A percentile compares a stretch with the other conserved stretches of the same genome.
These are phyloP conservation scores for Cacatua alba DNA, from an alignment of 2,113 vertebrate genomes.

Conservation along the genomic window DNA sequence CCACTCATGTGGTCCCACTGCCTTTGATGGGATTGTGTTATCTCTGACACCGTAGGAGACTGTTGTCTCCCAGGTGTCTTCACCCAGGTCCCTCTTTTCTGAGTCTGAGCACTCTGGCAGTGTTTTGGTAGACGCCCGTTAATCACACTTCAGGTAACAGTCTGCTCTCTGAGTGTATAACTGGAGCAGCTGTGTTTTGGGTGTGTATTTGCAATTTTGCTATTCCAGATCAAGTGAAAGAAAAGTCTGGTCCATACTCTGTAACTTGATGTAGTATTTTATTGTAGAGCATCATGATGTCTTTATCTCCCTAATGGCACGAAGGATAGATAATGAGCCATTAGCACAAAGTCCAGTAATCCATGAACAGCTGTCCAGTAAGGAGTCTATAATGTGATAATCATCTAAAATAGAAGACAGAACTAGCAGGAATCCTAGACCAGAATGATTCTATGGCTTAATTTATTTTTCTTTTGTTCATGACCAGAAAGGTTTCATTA, in stretches of 20 bases:
- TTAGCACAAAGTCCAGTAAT: background rate
- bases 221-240: background rate
- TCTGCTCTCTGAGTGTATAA: background rate
- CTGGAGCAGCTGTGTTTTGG: background rate
- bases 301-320: background rate
- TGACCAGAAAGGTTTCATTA: background rate
- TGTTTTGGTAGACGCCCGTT: background rate
- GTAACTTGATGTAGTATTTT: background rate
- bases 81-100: rapidly evolving
- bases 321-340: background rate
- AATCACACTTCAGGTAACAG: background rate
- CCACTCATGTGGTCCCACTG: rapidly evolving
- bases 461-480: slow-evolving; percentile 5
- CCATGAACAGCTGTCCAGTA: background rate
- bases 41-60: background rate
- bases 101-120: too few relatives aligned
- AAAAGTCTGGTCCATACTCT: background rate
- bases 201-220: background rate
- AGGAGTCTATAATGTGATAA: background rate
- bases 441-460: background rate
- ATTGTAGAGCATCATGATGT: background rate
- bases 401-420: background rate
- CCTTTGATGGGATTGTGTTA: background rate
- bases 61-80: background rate
- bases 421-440: background rate